These are phyloP conservation scores for Neomorphus geoffroyi DNA, from an alignment of 2,797 vertebrate species.

Conservation along the genomic window DNA sequence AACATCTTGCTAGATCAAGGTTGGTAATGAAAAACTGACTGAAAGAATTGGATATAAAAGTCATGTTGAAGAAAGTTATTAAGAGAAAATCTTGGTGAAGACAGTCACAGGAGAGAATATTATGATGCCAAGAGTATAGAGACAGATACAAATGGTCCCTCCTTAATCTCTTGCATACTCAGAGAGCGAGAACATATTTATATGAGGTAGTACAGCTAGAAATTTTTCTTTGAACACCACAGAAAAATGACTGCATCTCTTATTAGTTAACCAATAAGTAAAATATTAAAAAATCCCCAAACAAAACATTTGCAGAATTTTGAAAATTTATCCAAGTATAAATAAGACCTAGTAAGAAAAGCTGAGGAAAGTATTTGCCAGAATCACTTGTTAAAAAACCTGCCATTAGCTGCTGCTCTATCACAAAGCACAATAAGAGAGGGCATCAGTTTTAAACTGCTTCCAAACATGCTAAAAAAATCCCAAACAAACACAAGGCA, in stretches of 20 bases:
- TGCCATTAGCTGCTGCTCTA: background rate
- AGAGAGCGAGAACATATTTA: background rate
- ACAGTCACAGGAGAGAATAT: background rate
- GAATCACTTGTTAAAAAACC: background rate
- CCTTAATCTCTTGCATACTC: background rate
- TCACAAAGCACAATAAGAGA: background rate
- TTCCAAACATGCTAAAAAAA: background rate
- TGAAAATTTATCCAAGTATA: background rate
- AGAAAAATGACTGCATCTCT: background rate
- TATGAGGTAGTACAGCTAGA: background rate
- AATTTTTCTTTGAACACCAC: background rate
- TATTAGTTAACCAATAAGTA: background rate
- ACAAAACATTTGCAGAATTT: background rate
- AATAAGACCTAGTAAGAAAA: background rate
- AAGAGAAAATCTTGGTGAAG: background rate
- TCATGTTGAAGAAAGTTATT: background rate
- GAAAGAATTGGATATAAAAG: background rate
- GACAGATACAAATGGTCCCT: background rate
- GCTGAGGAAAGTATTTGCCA: background rate
- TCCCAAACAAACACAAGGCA: background rate
- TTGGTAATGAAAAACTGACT: background rate
- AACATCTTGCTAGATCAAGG: background rate
- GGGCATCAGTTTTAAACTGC: background rate
- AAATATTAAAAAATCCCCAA: background rate
- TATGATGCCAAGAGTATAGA: background rate